Conservation (phyloP, 2,888 invertebrate species). For the Aphidoletes aphidimyza region DNA sequence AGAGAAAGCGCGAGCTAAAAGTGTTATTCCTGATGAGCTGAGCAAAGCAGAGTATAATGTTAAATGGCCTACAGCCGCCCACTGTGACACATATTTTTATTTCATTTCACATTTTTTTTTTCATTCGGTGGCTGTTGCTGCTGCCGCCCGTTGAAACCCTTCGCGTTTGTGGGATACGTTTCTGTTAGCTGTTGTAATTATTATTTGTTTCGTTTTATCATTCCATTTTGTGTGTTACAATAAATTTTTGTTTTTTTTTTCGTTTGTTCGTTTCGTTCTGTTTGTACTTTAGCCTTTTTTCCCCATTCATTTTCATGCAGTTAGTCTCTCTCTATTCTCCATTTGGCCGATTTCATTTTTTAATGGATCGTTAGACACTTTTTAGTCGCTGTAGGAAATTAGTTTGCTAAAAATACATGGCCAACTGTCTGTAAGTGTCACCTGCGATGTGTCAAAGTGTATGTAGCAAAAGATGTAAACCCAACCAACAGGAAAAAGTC, state of each 20-base stretch:
- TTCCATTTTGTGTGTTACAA: neutral
- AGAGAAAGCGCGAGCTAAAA: neutral
- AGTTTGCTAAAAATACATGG: neutral
- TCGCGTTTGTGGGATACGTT: neutral
- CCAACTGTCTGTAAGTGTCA: neutral
- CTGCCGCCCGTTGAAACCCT: neutral
- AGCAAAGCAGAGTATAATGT: slow-evolving; percentile 33
- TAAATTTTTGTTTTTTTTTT: no score
- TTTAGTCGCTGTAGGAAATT: neutral
- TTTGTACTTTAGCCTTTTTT: no score
- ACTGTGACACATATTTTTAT: slow-evolving; percentile 40
- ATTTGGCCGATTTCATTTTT: neutral
- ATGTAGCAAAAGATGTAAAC: neutral
- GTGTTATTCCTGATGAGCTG: slow-evolving; percentile 19
- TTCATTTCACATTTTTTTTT: slow-evolving; percentile 39
- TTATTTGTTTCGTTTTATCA: slow-evolving; percentile 41
- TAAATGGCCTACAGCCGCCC: slow-evolving; percentile 38
- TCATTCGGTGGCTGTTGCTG: neutral
- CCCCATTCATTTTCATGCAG: no score
- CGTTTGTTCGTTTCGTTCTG: no score
- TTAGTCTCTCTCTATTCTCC: neutral
- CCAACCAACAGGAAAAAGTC: no score
- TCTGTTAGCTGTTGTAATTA: slow-evolving; percentile 29
- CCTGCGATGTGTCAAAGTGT: neutral
- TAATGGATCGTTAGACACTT: neutral